Base-by-base conservation (phyloP, 2,113 vertebrate genomes). In the Reinhardtius hippoglossoides region DNA sequence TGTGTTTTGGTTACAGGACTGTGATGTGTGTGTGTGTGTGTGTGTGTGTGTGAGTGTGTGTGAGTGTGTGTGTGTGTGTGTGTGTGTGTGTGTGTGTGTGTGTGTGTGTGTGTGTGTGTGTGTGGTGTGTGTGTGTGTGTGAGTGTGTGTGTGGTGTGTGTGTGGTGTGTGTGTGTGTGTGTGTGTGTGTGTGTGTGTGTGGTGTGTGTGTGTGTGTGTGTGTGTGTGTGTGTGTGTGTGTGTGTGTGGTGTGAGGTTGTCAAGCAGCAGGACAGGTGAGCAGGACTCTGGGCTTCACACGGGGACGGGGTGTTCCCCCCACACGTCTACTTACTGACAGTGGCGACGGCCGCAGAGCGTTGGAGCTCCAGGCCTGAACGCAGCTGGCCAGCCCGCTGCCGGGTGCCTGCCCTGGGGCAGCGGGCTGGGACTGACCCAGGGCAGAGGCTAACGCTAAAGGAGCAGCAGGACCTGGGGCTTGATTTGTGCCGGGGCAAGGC, bases 241-340 rank as follows among this genome's bases (percentile, higher is more conserved):
- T 9, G n/a, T n/a, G 52, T n/a, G 52, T 16, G 5, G 50, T 8
- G 50, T 8, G 50, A 7, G 50, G 50, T 26, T 26, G 21, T 23
- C 14, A 58, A 26, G 27, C 56, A 58, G 21, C 56, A 58, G 56
- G 4, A 69, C 61, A 65, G 46, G 46, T 50, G 46, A 2, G 1
- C 31, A 55, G 79, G 61, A 74, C 21, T 82, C 74, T 67, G 58
- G 74, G 74, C 72, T 89, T 79, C 78, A 81, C 81, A 54, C 20
- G 20, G 8, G 24, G 56, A 81, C 82, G 62, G 31, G 56, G 27
- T 6, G 23, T 60, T 87, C 65, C 71, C 52, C 42, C 81, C 71
- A 74, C 27, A 5, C 35, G 20, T 83, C 90, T 97, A 96, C 95
- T 97, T 95, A 96, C 94, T 94, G 93, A 95, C 84, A 95, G 85